Base-by-base conservation (phyloP, 2,888 invertebrate species). In the Drosophila koepferae region DNA sequence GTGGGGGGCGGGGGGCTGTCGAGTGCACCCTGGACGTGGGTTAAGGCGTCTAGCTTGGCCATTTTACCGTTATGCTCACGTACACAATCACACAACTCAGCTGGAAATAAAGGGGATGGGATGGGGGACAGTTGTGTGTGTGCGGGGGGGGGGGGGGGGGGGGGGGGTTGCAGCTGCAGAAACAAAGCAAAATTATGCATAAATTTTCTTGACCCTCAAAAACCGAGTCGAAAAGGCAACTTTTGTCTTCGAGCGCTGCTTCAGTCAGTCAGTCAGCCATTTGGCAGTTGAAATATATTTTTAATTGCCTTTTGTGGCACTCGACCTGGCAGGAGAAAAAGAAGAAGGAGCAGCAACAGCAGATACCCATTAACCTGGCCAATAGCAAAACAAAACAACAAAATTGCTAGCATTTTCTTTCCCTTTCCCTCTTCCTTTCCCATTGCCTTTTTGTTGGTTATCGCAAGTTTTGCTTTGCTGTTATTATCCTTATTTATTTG, bases 401-500 rank as follows among this genome's bases (percentile, higher is more conserved):
- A 36, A n/a, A 51, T 31, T 49, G 55, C 60, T 18, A 48, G 14
- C 10, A 10, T 31, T 31, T 12, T 5, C 10, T n/a, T 31, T 31
- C 6, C 28, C 10, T n/a, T n/a, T 31, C 6, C 6, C 51, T 36
- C 7, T 46, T 38, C 40, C 60, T 72, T 66, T 59, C 54, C 40
- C 43, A 10, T 12, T 20, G 1, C 23, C 20, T 14, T 44, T 28
- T 3, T 31, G 20, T 40, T 16, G 38, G 38, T 12, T 44, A 53
- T 31, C 51, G n/a, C 68, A 43, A 31, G 58, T 63, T 72, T 41
- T 58, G 14, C 20, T 72, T 43, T 63, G 53, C 64, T 72, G 64
- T 72, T 83, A 90, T 90, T 91, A 85, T 90, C 85, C 85, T 90
- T 90, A 89, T 90, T 91, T 91, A 90, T 91, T 90, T 87, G 77